These are phyloP conservation scores for Cherax quadricarinatus DNA, from an alignment of 1,140 invertebrate genomes.

Conservation along the genomic window DNA sequence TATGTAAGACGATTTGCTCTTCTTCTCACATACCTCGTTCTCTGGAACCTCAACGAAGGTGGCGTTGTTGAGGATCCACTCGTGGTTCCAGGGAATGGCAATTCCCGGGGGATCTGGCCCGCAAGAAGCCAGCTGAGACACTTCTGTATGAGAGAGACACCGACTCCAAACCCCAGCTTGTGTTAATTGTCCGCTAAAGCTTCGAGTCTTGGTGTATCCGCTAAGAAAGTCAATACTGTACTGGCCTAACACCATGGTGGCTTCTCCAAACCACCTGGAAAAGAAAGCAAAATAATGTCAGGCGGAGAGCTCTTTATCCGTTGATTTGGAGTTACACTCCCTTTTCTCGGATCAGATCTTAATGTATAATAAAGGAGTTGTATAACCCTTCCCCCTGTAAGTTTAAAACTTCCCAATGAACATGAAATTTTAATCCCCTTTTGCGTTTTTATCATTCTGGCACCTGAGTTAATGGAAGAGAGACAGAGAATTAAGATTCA, in stretches of 20 bases:
- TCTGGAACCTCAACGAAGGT: conserved; percentile 46
- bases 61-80: conserved; percentile 58
- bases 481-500: no score
- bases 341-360: background rate
- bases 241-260: conserved; percentile 57
- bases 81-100: conserved; percentile 38
- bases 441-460: no score
- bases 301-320: no score
- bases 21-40: conserved; percentile 48
- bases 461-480: no score
- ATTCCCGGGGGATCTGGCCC: conserved; percentile 31
- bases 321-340: background rate
- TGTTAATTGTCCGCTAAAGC: conserved; percentile 57
- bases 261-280: conserved; percentile 48
- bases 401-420: no score
- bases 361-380: background rate
- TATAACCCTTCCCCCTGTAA: background rate
- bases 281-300: background rate
- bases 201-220: conserved; percentile 17
- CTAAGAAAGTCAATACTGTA: conserved; percentile 52
- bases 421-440: no score
- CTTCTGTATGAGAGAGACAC: conserved; percentile 3
- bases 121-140: conserved; percentile 46
- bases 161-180: conserved; percentile 51
- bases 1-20: conserved; percentile 47